Evolutionary conservation across 2,113 vertebrate species (phyloP), one percentile per base, ranked within the genome.

Genomic region (Campylorhamphus procurvoides): DNA sequence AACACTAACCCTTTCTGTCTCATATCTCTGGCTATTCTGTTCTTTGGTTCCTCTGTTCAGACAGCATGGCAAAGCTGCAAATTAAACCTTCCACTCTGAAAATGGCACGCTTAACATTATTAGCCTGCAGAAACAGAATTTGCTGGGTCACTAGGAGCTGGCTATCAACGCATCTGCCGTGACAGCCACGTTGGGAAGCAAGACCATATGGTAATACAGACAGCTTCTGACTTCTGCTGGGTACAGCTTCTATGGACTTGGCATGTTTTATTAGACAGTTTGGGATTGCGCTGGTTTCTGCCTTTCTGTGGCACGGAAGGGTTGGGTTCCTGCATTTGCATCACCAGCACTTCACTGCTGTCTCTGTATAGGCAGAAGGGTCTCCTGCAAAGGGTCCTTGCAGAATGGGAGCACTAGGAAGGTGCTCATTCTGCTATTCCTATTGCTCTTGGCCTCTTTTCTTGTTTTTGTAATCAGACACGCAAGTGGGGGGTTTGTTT

Each of bases 41-140:
- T 79, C 66, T 22, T 68, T 9, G 42, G 46, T 72, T 95, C 12
- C 84, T 82, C 66, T 1, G 3, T 56, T 89, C 66, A 82, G 49
- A 64, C 22, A 84, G 46, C 23, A 19, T 11, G n/a, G 83, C 44
- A 66, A 92, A 69, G 66, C 58, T 69, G 68, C 81, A 89, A 79
- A 93, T 76, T 85, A 92, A 93, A 78, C 83, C 90, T 87, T 89
- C 91, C 79, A 60, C 86, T 90, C 90, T 31, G 82, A 93, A 91
- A 93, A 91, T 6, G 22, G 90, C 81, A 93, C 2, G 17, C 55
- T 95, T 82, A 85, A 79, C 46, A 24, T 85, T 87, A 94, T 84
- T 94, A 95, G 93, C 81, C 89, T 49, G 72, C 76, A 92, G 91
- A 87, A 91, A 87, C 35, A 79, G 81, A 94, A 95, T 91, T 87